phyloP scores from a whole-genome alignment of 2,797 vertebrate species.

The Merluccius polli region DNA sequence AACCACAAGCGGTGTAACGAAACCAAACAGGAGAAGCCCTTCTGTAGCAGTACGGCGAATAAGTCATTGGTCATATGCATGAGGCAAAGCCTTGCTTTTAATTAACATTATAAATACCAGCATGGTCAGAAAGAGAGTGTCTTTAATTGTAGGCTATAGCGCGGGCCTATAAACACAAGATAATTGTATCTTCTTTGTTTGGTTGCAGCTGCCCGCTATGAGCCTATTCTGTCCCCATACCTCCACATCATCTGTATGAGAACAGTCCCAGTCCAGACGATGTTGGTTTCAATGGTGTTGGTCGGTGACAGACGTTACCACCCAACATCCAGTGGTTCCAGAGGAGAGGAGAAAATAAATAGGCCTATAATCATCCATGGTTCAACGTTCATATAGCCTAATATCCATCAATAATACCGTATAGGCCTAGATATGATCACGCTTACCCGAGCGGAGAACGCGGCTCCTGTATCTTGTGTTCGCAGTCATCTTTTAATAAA shows the following conservation, averaged over 20 bases:
- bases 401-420: not conserved
- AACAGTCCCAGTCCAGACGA: constrained; percentile 32
- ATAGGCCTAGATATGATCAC: not conserved
- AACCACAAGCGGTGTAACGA: not conserved
- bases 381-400: not conserved
- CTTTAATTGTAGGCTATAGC: not conserved
- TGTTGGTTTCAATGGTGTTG: constrained; percentile 3
- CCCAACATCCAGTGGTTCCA: not conserved
- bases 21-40: not conserved
- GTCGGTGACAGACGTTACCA: constrained; percentile 16
- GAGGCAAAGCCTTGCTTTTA: not conserved
- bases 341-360: not conserved
- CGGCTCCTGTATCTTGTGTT: constrained; percentile 83
- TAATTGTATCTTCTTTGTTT: not conserved
- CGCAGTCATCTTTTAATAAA: constrained; percentile 72
- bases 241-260: constrained; percentile 59
- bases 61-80: not conserved
- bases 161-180: not conserved
- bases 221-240: constrained; percentile 24
- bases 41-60: not conserved
- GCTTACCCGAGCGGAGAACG: constrained; percentile 82
- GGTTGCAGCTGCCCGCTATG: not conserved
- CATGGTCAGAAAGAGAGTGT: not conserved
- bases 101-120: not conserved
- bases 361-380: constrained; percentile 3